Base-by-base conservation (phyloP, 2,113 vertebrate genomes). In the Microtus ochrogaster region DNA sequence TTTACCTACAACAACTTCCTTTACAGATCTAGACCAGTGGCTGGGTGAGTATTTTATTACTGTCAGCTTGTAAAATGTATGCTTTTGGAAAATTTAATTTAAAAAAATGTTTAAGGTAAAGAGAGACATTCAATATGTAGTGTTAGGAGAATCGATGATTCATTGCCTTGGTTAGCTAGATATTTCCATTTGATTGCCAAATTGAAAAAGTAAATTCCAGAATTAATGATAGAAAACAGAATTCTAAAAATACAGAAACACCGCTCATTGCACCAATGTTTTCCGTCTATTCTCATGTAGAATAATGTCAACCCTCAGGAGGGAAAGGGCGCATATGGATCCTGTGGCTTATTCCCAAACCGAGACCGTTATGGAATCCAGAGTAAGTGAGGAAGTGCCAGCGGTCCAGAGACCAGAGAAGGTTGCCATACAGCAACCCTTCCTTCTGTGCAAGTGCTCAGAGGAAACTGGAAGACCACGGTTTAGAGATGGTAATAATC, bases 401-500 rank as follows among this genome's bases (percentile, higher is more conserved):
- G 77, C 10, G 8, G 84, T 12, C 30, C 0, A 24, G 7, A 58
- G 55, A 58, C 55, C 17, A 55, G 52, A 58, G 58, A 58, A 58
- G 58, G 58, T 21, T 58, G 58, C 85, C 84, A 8, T 66, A 5
- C 21, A 77, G 22, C 94, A 49, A 58, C 82, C 93, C 61, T 96
- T 88, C 83, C 77, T n/a, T 76, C 72, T 78, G 3, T 0, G 26
- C 94, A 96, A 76, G 95, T 90, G 89, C 82, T 93, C 74, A 65
- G 47, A 82, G 26, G 49, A 66, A 90, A 92, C 41, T 61, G 13
- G 74, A 95, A 22, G 36, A 78, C 91, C 2, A 24, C 84, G 65
- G 39, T 58, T 96, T 70, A 68, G 2, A 63, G 81, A 16, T 0
- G 2, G 17, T 19, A 8, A 41, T 66, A n/a, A 86, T 1, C 79